Evolutionary conservation across 2,113 vertebrate genomes (phyloP).

Genomic region (Edolisoma coerulescens): DNA sequence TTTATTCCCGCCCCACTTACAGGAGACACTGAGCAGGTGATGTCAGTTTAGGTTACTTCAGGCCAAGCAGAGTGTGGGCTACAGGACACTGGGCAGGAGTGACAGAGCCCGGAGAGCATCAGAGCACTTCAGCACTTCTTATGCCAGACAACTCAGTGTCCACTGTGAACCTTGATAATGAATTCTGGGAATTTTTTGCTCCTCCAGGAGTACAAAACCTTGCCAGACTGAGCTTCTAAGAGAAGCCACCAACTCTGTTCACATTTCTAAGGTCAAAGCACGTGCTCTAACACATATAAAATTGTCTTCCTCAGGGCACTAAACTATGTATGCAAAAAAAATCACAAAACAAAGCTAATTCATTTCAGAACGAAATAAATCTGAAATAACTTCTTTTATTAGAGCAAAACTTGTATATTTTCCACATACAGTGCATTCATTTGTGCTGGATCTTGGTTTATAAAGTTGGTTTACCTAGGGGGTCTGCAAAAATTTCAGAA

Average conservation of each 20-base stretch:
- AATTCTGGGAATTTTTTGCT: not conserved
- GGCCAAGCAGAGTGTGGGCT: not conserved
- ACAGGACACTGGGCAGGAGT: not conserved
- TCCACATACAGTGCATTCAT: not conserved
- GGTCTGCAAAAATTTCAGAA: not conserved
- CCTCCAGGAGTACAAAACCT: not conserved
- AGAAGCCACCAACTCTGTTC: not conserved
- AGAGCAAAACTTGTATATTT: not conserved
- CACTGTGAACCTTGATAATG: not conserved
- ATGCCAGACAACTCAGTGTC: not conserved
- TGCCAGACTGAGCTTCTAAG: not conserved
- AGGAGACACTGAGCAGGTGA: accelerated
- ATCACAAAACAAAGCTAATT: not conserved
- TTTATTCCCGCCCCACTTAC: not conserved
- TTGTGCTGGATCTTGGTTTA: not conserved
- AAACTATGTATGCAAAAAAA: not conserved
- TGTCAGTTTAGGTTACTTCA: not conserved
- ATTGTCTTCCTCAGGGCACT: not conserved
- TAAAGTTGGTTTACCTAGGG: not conserved
- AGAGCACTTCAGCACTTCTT: not conserved
- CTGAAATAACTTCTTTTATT: not conserved
- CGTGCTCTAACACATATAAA: not conserved
- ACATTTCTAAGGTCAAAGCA: not conserved
- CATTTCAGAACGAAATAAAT: not conserved
- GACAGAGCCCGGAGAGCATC: not conserved